Evolutionary conservation across 1,140 invertebrate genomes (phyloP).

Genomic region (Centruroides vittatus): DNA sequence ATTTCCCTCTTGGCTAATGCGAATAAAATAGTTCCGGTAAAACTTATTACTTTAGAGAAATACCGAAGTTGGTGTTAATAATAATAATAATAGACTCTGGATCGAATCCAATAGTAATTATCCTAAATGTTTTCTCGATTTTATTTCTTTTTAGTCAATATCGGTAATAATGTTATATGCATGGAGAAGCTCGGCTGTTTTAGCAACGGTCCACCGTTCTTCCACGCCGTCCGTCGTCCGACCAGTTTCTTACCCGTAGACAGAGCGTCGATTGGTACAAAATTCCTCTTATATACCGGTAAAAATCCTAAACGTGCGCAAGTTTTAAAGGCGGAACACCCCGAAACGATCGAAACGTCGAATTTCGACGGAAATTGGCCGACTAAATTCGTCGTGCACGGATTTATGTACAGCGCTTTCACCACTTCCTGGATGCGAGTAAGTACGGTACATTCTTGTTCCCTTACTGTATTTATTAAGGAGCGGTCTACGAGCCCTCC

Average conservation of each 20-base stretch:
- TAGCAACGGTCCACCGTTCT: neutral
- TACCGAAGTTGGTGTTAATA: no score
- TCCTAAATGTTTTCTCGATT: no score
- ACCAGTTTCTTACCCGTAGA: neutral
- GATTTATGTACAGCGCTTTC: slow-evolving; percentile 31
- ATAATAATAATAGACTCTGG: no score
- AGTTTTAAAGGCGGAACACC: neutral
- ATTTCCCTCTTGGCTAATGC: no score
- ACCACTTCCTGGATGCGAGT: slow-evolving; percentile 7
- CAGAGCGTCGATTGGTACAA: slow-evolving; percentile 36
- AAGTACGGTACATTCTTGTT: neutral
- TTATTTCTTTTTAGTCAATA: no score
- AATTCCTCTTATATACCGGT: slow-evolving; percentile 34
- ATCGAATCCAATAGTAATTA: no score
- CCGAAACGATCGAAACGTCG: slow-evolving; percentile 28
- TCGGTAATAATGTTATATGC: neutral
- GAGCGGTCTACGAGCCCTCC: no score
- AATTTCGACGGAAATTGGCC: slow-evolving; percentile 34
- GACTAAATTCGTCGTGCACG: slow-evolving; percentile 63
- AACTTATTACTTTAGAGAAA: no score
- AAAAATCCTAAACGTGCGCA: slow-evolving; percentile 27
- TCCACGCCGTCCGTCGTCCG: neutral
- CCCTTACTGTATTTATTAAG: no score
- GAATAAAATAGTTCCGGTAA: no score
- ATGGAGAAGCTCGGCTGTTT: neutral